phyloP scores from a whole-genome alignment of 2,888 invertebrate genomes.

The Pheosia gnoma region DNA sequence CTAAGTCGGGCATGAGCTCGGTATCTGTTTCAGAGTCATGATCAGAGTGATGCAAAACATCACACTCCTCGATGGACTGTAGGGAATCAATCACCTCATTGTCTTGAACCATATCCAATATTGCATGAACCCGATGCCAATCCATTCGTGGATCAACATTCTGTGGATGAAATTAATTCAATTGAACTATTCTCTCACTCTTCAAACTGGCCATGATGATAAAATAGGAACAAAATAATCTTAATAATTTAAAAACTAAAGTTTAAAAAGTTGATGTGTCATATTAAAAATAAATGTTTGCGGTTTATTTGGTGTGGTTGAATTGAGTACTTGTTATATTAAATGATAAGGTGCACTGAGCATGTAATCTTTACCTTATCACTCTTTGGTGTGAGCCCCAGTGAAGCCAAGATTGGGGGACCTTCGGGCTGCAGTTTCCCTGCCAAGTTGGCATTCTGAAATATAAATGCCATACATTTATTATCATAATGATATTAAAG shows the following conservation, averaged over 20 bases:
- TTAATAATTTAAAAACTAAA: slow-evolving; percentile 9
- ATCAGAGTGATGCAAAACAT: slow-evolving; percentile 68
- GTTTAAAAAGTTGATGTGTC: slow-evolving; percentile 41
- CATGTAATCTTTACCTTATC: slow-evolving; percentile 77
- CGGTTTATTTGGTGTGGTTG: slow-evolving; percentile 29
- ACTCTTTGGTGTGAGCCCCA: slow-evolving; percentile 81
- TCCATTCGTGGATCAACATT: slow-evolving; percentile 80
- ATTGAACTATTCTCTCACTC: slow-evolving; percentile 71
- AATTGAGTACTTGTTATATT: slow-evolving; percentile 28
- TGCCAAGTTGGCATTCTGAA: slow-evolving; percentile 64
- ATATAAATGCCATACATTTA: slow-evolving; percentile 27
- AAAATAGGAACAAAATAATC: not conserved
- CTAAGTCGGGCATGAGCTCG: slow-evolving; percentile 60
- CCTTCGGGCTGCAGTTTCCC: slow-evolving; percentile 77
- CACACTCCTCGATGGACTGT: slow-evolving; percentile 70
- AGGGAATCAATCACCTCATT: slow-evolving; percentile 74
- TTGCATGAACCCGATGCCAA: slow-evolving; percentile 79
- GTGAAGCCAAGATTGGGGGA: slow-evolving; percentile 79
- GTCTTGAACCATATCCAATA: slow-evolving; percentile 76
- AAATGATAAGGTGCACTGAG: slow-evolving; percentile 35
- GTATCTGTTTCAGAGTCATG: slow-evolving; percentile 73
- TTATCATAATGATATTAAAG: not conserved
- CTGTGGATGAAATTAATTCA: slow-evolving; percentile 80
- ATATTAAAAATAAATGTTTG: slow-evolving; percentile 34
- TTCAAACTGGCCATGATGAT: not conserved